phyloP scores from a whole-genome alignment of 1,140 invertebrate species.

The Drosophila paulistorum region DNA sequence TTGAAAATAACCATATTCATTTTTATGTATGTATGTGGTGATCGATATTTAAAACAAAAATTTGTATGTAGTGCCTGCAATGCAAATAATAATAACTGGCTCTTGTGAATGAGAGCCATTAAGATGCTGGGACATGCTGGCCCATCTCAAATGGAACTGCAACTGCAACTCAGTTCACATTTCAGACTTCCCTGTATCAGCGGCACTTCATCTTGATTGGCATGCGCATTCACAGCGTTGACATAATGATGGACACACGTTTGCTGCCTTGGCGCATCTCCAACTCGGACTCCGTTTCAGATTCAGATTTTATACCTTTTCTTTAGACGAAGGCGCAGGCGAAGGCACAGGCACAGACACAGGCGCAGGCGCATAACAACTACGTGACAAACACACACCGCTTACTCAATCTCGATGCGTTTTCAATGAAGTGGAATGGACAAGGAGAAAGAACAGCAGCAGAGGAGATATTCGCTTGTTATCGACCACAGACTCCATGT shows the following conservation, averaged over 20 bases:
- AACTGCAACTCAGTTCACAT: background rate
- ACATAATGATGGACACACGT: constrained; percentile 82
- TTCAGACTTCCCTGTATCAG: constrained; percentile 57
- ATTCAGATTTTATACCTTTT: background rate
- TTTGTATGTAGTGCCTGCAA: no score
- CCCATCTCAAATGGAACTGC: no score
- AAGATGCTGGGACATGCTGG: no score
- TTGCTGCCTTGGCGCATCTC: constrained; percentile 29
- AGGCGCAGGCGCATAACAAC: constrained; percentile 39
- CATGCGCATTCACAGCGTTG: constrained; percentile 82
- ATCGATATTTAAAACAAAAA: no score
- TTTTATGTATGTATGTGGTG: no score
- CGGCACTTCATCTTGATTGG: constrained; percentile 82
- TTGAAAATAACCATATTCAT: no score
- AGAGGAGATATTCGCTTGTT: background rate
- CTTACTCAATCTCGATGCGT: constrained; percentile 41
- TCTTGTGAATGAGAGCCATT: no score
- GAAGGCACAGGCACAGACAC: constrained; percentile 27
- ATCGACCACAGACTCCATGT: background rate
- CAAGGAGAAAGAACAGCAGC: background rate
- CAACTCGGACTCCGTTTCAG: background rate
- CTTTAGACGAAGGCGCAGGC: background rate
- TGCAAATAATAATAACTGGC: no score
- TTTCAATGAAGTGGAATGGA: constrained; percentile 32
- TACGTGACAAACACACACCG: constrained; percentile 45